A percentile compares a stretch with the other conserved stretches of the same genome.
These are phyloP conservation scores for Homalodisca vitripennis DNA, from an alignment of 1,140 invertebrate genomes.

Conservation along the genomic window DNA sequence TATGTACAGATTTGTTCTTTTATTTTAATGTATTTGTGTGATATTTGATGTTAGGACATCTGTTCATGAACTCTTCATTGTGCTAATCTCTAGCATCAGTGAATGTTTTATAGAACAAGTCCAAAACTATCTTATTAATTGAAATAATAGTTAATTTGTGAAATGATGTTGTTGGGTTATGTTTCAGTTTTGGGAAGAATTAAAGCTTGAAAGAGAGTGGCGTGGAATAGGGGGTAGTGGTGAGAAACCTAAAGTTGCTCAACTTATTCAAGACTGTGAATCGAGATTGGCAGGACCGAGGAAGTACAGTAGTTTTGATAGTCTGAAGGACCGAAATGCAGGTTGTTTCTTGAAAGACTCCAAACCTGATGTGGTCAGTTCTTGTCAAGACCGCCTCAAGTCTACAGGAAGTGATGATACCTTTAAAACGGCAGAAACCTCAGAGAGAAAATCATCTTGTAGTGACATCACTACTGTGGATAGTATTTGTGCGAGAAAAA, in stretches of 20 bases:
- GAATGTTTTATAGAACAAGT: too few species aligned
- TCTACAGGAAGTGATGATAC: constrained; percentile 16
- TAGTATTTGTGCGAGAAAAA: not conserved
- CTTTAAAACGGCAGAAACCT: constrained; percentile 7
- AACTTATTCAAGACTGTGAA: constrained; percentile 27
- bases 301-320: constrained; percentile 32
- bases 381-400: constrained; percentile 22
- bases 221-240: constrained; percentile 6
- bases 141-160: too few species aligned
- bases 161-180: not conserved
- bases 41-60: too few species aligned
- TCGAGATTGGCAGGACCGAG: not conserved
- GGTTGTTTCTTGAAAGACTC: constrained; percentile 14
- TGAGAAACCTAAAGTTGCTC: constrained; percentile 17
- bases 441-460: constrained; percentile 9
- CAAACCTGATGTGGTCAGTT: constrained; percentile 31
- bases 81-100: too few species aligned
- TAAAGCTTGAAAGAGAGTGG: constrained; percentile 50
- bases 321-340: constrained; percentile 22
- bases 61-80: too few species aligned
- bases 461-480: constrained; percentile 1
- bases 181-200: constrained; percentile 65
- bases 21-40: too few species aligned
- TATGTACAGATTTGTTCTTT: too few species aligned
- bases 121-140: too few species aligned